Percentiles rank a stretch among this genome's conserved stretches.
These are phyloP conservation scores for Drosophila leontia DNA, from an alignment of 1,140 invertebrate genomes.

Conservation along the genomic window DNA sequence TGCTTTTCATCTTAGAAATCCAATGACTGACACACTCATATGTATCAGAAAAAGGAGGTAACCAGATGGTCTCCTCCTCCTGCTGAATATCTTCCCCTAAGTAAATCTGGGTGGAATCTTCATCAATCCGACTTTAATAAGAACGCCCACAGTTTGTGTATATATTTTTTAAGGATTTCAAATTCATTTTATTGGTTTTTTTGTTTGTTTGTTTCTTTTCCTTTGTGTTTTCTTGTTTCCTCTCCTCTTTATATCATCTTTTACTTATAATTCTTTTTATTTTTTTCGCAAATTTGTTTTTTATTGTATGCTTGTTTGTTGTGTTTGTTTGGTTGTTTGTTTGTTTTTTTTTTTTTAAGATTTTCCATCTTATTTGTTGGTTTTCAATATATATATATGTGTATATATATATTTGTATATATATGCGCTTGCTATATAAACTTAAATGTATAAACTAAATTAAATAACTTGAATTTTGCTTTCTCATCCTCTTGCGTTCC, in stretches of 20 bases:
- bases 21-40: neutral
- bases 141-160: conserved; percentile 47
- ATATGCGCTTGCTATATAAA: conserved; percentile 80
- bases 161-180: conserved; percentile 83
- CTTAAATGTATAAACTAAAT: conserved; percentile 79
- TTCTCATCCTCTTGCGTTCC: conserved; percentile 43
- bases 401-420: conserved; percentile 57
- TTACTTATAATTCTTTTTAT: conserved; percentile 74
- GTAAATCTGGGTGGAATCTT: neutral
- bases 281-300: conserved; percentile 65
- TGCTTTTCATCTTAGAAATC: conserved; percentile 24
- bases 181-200: conserved; percentile 83
- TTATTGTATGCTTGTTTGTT: conserved; percentile 70
- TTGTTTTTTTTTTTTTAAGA: conserved; percentile 62
- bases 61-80: neutral
- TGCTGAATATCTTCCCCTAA: neutral
- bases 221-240: conserved; percentile 67
- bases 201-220: conserved; percentile 59
- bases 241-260: conserved; percentile 44
- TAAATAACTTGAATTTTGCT: conserved; percentile 79
- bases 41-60: conserved; percentile 5
- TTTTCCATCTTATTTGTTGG: conserved; percentile 57
- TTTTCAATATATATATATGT: conserved; percentile 55
- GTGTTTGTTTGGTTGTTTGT: conserved; percentile 65
- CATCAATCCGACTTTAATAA: conserved; percentile 22